Conservation (phyloP, 1,140 invertebrate genomes). For the Microplitis mediator region DNA sequence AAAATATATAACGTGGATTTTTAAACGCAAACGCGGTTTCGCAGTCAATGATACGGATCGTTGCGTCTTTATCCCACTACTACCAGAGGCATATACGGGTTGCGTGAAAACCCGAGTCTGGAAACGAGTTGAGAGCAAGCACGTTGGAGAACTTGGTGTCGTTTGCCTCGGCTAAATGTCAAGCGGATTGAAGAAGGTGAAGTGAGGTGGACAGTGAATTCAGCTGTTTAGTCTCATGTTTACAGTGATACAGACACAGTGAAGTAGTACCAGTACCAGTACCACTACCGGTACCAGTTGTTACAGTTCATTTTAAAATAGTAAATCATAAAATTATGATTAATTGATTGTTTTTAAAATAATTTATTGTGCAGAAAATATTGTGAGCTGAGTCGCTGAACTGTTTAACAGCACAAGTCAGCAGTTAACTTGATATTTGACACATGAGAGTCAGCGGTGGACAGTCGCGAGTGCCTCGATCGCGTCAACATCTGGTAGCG, state of each 20-base stretch:
- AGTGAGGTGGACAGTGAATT: conserved; percentile 9
- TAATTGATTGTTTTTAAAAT: too few species aligned
- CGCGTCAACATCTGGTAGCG: conserved; percentile 33
- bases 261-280: not conserved
- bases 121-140: conserved; percentile 3
- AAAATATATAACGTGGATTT: not conserved
- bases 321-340: too few species aligned
- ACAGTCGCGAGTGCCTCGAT: conserved; percentile 14
- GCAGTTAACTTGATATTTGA: not conserved
- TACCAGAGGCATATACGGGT: not conserved
- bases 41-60: conserved; percentile 33
- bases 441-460: not conserved
- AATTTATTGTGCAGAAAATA: not conserved
- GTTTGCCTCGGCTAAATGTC: conserved; percentile 27
- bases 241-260: not conserved
- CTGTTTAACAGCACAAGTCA: too few species aligned
- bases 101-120: conserved; percentile 19
- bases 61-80: conserved; percentile 27
- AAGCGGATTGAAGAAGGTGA: conserved; percentile 21
- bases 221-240: not conserved
- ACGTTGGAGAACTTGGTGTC: conserved; percentile 6
- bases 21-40: not conserved
- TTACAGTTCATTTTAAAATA: too few species aligned
- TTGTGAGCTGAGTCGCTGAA: not conserved
- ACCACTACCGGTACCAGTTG: not conserved